A percentile compares a stretch with the other conserved stretches of the same genome.
These are phyloP conservation scores for Mycteria americana DNA, from an alignment of 2,797 vertebrate genomes.

Conservation along the genomic window DNA sequence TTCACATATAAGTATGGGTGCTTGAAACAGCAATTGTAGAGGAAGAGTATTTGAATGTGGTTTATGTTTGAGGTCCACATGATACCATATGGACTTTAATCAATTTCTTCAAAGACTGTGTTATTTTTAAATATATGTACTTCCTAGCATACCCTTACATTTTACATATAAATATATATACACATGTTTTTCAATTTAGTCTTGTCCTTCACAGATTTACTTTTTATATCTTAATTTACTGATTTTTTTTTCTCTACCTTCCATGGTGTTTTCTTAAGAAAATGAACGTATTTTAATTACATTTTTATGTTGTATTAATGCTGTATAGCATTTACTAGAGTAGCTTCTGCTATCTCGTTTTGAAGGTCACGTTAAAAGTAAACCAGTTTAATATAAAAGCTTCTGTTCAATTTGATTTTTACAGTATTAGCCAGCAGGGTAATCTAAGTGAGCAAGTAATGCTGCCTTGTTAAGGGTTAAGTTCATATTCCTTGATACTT, in stretches of 20 bases:
- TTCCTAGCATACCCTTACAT: not conserved
- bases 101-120: too few species aligned
- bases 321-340: not conserved
- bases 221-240: not conserved
- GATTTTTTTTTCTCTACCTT: not conserved
- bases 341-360: not conserved
- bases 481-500: constrained; percentile 19
- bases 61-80: not conserved
- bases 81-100: not conserved
- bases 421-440: constrained; percentile 43
- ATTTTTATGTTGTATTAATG: not conserved
- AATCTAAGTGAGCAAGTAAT: not conserved
- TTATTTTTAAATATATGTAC: not conserved
- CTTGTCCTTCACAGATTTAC: not conserved
- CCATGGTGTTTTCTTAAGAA: not conserved
- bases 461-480: constrained; percentile 54
- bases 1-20: not conserved
- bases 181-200: not conserved
- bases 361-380: not conserved
- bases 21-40: not conserved
- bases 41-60: not conserved
- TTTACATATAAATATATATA: not conserved
- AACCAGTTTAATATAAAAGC: not conserved
- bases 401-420: not conserved
- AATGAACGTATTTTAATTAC: not conserved